A percentile compares a stretch with the other conserved stretches of the same genome.
Evolutionary conservation across 2,888 invertebrate species (phyloP).

Genomic region (Hypsopygia costalis): DNA sequence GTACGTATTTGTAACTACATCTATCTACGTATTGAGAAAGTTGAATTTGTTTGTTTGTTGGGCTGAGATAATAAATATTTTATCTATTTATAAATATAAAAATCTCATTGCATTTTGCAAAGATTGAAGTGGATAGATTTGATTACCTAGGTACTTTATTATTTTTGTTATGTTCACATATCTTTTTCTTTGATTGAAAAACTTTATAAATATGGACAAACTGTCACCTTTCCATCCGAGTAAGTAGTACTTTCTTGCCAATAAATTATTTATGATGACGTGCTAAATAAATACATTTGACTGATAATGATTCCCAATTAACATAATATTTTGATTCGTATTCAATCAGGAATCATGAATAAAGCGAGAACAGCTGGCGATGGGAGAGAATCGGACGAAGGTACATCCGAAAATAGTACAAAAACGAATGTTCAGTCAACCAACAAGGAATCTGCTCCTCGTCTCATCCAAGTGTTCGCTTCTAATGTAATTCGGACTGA

Average conservation of each 20-base stretch:
- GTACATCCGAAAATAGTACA: slow-evolving; percentile 32
- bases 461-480: slow-evolving; percentile 68
- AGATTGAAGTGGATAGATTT: too few species aligned
- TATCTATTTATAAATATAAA: too few species aligned
- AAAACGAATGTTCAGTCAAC: slow-evolving; percentile 18
- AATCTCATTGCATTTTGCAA: too few species aligned
- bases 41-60: too few species aligned
- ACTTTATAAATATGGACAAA: slow-evolving; percentile 37
- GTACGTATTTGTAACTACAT: too few species aligned
- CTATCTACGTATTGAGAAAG: too few species aligned
- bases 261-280: background rate
- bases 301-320: too few species aligned
- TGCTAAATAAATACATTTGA: too few species aligned
- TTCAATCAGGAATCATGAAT: slow-evolving; percentile 55
- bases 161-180: too few species aligned
- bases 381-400: slow-evolving; percentile 85
- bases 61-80: too few species aligned
- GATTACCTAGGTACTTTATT: too few species aligned
- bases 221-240: slow-evolving; percentile 40
- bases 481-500: slow-evolving; percentile 82
- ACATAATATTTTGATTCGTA: slow-evolving; percentile 8
- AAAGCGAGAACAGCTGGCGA: slow-evolving; percentile 85
- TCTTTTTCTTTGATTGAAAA: too few species aligned
- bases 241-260: slow-evolving; percentile 27
- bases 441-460: slow-evolving; percentile 34